These are phyloP conservation scores for Oeneis ivallda DNA, from an alignment of 2,888 invertebrate species.

Conservation along the genomic window DNA sequence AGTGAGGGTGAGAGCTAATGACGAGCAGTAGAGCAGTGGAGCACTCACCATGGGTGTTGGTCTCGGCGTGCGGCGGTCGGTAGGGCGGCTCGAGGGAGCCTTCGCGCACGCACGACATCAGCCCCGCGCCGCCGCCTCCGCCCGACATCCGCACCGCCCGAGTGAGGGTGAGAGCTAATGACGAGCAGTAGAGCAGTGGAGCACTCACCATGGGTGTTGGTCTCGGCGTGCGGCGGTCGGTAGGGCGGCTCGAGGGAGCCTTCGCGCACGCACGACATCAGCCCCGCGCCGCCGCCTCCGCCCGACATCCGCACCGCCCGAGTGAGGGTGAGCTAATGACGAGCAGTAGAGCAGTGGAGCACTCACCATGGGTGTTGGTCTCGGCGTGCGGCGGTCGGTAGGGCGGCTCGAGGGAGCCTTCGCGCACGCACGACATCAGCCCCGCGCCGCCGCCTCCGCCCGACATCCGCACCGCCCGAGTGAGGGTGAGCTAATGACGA, in stretches of 20 bases:
- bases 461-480: no score
- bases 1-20: no score
- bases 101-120: slow-evolving; percentile 86
- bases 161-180: no score
- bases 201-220: slow-evolving; percentile 38
- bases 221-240: slow-evolving; percentile 81
- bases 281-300: slow-evolving; percentile 81
- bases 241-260: slow-evolving; percentile 84
- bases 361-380: slow-evolving; percentile 44
- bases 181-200: neutral
- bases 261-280: slow-evolving; percentile 86
- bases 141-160: slow-evolving; percentile 57
- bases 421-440: slow-evolving; percentile 85
- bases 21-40: neutral
- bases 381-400: slow-evolving; percentile 82
- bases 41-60: slow-evolving; percentile 38
- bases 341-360: neutral
- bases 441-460: slow-evolving; percentile 81
- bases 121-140: slow-evolving; percentile 81
- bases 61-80: slow-evolving; percentile 81
- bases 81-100: slow-evolving; percentile 84
- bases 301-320: slow-evolving; percentile 57
- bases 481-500: no score
- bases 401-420: slow-evolving; percentile 84
- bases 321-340: no score